These are phyloP conservation scores for Protobothrops flavoviridis DNA, from an alignment of 2,113 vertebrate genomes.

Conservation along the genomic window DNA sequence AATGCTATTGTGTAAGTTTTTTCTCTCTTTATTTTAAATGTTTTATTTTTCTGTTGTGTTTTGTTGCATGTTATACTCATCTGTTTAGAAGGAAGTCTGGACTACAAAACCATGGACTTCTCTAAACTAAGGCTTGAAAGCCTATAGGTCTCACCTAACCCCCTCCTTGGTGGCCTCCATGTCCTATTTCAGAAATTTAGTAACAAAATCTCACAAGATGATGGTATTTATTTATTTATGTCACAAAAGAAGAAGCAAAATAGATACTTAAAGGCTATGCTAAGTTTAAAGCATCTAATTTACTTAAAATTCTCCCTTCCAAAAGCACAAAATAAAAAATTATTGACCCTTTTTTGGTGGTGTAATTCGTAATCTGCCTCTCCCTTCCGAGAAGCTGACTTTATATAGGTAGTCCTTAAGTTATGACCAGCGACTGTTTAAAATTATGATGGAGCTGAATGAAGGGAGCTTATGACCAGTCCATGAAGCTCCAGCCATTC, in stretches of 20 bases:
- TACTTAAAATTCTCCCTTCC: background rate
- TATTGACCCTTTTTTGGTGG: background rate
- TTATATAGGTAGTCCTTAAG: background rate
- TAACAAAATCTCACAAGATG: background rate
- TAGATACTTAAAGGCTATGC: background rate
- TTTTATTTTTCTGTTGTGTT: background rate
- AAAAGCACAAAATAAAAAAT: background rate
- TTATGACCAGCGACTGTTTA: background rate
- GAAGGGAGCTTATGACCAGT: background rate
- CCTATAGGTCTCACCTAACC: background rate
- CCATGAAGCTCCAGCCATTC: background rate
- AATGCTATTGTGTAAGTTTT: slow-evolving; percentile 95
- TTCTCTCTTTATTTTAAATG: background rate
- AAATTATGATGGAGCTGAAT: background rate
- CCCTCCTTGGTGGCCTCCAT: background rate
- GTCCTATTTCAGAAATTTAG: background rate
- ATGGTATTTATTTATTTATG: background rate
- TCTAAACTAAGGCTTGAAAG: background rate
- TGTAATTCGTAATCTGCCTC: background rate
- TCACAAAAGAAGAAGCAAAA: background rate
- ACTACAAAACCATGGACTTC: background rate
- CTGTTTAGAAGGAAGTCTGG: background rate
- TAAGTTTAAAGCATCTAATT: background rate
- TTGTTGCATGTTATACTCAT: background rate
- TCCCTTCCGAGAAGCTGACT: background rate